These are phyloP conservation scores for Drosophila tripunctata DNA, from an alignment of 2,888 invertebrate species.

Conservation along the genomic window DNA sequence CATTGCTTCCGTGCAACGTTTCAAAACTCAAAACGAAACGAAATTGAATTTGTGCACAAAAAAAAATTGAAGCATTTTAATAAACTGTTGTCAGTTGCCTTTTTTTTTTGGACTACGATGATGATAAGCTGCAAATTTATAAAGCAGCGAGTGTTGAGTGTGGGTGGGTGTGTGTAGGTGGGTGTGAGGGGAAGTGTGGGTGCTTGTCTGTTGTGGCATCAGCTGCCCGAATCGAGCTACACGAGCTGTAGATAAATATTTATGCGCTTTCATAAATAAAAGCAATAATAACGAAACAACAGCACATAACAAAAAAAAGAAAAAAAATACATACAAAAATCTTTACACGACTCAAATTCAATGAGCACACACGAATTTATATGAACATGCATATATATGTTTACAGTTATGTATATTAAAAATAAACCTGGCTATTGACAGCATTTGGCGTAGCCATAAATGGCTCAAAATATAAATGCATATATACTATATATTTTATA, in stretches of 20 bases:
- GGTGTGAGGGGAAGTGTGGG: conserved; percentile 33
- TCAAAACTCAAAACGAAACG: conserved; percentile 14
- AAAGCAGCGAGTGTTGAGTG: conserved; percentile 12
- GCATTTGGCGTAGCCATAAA: conserved; percentile 38
- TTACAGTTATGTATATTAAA: conserved; percentile 28
- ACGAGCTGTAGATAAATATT: conserved; percentile 68
- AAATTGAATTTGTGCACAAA: conserved; percentile 72
- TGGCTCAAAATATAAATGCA: conserved; percentile 21
- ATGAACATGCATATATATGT: conserved; percentile 2
- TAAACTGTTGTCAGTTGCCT: conserved; percentile 65
- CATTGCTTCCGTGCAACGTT: conserved; percentile 1
- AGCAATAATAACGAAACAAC: conserved; percentile 42
- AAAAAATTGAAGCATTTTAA: conserved; percentile 51
- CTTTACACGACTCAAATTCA: conserved; percentile 17
- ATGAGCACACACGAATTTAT: background rate
- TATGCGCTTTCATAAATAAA: conserved; percentile 70
- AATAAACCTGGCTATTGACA: conserved; percentile 39
- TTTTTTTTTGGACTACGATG: conserved; percentile 1
- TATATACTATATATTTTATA: too few relatives aligned
- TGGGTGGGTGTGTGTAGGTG: conserved; percentile 12
- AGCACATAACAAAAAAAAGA: conserved; percentile 7
- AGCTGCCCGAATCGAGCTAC: conserved; percentile 33
- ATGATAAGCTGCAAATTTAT: conserved; percentile 63
- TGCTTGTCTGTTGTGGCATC: conserved; percentile 34
- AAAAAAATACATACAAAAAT: background rate